Percentiles rank a stretch among this genome's conserved stretches.
Conservation (phyloP, 2,888 invertebrate genomes). For the Hydroisotoma schaefferi region DNA sequence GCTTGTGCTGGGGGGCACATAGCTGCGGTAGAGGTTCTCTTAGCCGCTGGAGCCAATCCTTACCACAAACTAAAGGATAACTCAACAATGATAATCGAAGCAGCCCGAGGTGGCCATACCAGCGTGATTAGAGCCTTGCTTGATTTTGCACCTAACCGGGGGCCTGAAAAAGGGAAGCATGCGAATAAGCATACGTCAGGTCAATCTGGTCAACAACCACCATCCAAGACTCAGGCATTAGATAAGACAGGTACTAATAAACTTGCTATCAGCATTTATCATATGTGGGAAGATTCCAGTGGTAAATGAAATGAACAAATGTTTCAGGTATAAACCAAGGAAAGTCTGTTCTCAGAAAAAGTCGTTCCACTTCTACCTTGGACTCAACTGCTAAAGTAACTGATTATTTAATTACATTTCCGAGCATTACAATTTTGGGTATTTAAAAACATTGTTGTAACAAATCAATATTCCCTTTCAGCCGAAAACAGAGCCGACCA, state of each 20-base stretch:
- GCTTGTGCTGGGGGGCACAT: slow-evolving; percentile 96
- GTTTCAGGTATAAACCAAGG: slow-evolving; percentile 36
- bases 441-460: too few species aligned
- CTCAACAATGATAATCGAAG: slow-evolving; percentile 97
- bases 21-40: slow-evolving; percentile 84
- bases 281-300: neutral
- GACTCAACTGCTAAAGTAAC: slow-evolving; percentile 34
- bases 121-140: slow-evolving; percentile 89
- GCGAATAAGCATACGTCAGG: slow-evolving; percentile 11
- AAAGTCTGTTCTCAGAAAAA: slow-evolving; percentile 47
- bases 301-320: neutral
- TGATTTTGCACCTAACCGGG: slow-evolving; percentile 64
- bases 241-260: slow-evolving; percentile 16
- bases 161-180: neutral
- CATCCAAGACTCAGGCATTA: slow-evolving; percentile 20
- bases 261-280: neutral
- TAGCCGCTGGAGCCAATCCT: slow-evolving; percentile 89
- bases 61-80: slow-evolving; percentile 97
- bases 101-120: slow-evolving; percentile 96
- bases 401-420: too few species aligned
- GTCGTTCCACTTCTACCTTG: slow-evolving; percentile 47
- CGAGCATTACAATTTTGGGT: too few species aligned
- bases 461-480: too few species aligned
- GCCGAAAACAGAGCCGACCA: too few species aligned
- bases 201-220: slow-evolving; percentile 22